Percentiles rank a stretch among this genome's conserved stretches.
These are phyloP conservation scores for Eurystomus glaucurus DNA, from an alignment of 2,797 vertebrate species.

Conservation along the genomic window DNA sequence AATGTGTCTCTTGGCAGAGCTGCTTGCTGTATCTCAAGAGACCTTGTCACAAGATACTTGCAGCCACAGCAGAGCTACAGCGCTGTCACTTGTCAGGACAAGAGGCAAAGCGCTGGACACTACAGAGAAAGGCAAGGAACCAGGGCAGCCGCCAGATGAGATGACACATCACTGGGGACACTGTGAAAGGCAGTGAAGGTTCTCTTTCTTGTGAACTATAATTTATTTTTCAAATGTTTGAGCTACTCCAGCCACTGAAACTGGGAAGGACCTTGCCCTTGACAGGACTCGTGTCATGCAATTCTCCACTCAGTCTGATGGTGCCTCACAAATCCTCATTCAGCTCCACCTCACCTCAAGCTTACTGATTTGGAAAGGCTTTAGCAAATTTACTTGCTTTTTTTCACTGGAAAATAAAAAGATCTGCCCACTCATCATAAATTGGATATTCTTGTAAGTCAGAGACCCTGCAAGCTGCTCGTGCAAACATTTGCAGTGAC, in stretches of 20 bases:
- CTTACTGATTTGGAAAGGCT: slow-evolving; percentile 3
- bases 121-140: not conserved
- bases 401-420: slow-evolving; percentile 39
- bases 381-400: not conserved
- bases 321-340: not conserved
- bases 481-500: slow-evolving; percentile 39
- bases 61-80: not conserved
- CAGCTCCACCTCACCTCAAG: fast-evolving
- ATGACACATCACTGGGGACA: not conserved
- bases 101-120: not conserved
- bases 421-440: slow-evolving; percentile 22
- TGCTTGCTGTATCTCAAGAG: not conserved
- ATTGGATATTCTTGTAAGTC: slow-evolving; percentile 14
- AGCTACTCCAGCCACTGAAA: not conserved
- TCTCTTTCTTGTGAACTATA: not conserved
- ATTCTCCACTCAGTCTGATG: not conserved
- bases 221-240: slow-evolving; percentile 21
- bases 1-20: not conserved
- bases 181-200: not conserved
- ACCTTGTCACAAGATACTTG: not conserved
- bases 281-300: not conserved
- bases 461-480: not conserved
- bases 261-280: not conserved
- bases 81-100: slow-evolving; percentile 5
- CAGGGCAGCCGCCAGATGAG: slow-evolving; percentile 1